A percentile compares a stretch with the other conserved stretches of the same genome.
Conservation (phyloP, 1,140 invertebrate genomes). For the Chrysopa pallens region DNA sequence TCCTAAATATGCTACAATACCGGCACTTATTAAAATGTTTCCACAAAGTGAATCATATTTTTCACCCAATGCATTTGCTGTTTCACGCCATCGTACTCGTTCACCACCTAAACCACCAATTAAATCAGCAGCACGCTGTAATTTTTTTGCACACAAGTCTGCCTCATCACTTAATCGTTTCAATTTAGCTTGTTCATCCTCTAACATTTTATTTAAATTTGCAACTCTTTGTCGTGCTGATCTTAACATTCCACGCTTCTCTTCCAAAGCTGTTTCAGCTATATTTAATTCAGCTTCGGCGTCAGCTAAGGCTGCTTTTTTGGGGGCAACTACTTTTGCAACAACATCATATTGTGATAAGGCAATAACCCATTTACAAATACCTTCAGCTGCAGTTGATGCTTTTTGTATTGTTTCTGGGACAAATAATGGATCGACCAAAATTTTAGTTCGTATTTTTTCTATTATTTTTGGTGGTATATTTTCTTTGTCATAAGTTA, state of each 20-base stretch:
- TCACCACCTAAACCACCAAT: slow-evolving; percentile 74
- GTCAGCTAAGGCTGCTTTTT: slow-evolving; percentile 56
- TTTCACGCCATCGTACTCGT: slow-evolving; percentile 62
- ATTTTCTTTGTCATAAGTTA: slow-evolving; percentile 86
- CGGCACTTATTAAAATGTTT: slow-evolving; percentile 73
- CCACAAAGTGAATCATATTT: slow-evolving; percentile 46
- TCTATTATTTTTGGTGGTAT: slow-evolving; percentile 67
- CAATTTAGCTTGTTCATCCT: slow-evolving; percentile 29
- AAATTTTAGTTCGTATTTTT: slow-evolving; percentile 61
- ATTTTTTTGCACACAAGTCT: slow-evolving; percentile 70
- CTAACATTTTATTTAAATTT: slow-evolving; percentile 47
- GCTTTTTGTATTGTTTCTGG: slow-evolving; percentile 72
- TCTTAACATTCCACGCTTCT: slow-evolving; percentile 58
- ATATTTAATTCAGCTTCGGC: slow-evolving; percentile 41
- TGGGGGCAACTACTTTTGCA: slow-evolving; percentile 72
- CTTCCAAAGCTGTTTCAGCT: slow-evolving; percentile 46
- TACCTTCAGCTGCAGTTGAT: slow-evolving; percentile 56
- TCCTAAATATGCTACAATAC: slow-evolving; percentile 78
- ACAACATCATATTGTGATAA: slow-evolving; percentile 89
- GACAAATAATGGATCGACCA: slow-evolving; percentile 76
- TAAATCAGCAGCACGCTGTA: slow-evolving; percentile 83
- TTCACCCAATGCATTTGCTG: slow-evolving; percentile 53
- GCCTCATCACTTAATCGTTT: slow-evolving; percentile 64
- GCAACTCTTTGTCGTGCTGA: slow-evolving; percentile 45
- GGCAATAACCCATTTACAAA: slow-evolving; percentile 83